Percentiles rank a stretch among this genome's conserved stretches.
These are phyloP conservation scores for Metridium senile DNA, from an alignment of 92 coral and sea anemone genomes.

Conservation along the genomic window DNA sequence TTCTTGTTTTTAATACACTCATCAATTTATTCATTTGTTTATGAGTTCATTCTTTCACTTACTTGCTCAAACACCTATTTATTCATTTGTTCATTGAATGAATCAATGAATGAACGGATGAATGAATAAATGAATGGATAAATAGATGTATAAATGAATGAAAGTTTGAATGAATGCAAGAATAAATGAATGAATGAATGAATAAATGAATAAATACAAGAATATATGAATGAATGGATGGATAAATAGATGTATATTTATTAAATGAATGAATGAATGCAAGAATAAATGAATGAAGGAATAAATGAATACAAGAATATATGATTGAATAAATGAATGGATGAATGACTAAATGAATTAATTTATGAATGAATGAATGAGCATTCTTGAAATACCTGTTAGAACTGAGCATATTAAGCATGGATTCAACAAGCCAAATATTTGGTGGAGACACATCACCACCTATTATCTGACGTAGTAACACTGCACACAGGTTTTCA, in stretches of 20 bases:
- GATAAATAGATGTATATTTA: too few species aligned
- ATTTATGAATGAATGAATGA: too few species aligned
- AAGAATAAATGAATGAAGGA: too few species aligned
- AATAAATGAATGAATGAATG: not conserved
- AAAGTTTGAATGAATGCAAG: not conserved
- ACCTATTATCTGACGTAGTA: slow-evolving; percentile 88
- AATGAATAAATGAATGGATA: not conserved
- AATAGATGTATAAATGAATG: not conserved
- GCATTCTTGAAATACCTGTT: slow-evolving; percentile 86
- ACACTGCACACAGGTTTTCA: slow-evolving; percentile 93
- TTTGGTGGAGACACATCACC: slow-evolving; percentile 86
- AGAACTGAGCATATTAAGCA: slow-evolving; percentile 65
- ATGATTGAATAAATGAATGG: too few species aligned
- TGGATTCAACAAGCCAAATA: slow-evolving; percentile 87
- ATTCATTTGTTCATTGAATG: not conserved
- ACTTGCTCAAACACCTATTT: too few species aligned
- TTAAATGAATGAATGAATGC: too few species aligned
- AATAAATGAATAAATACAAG: not conserved
- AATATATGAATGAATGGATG: not conserved
- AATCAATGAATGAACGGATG: not conserved
- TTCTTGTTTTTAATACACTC: too few species aligned
- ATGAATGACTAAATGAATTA: too few species aligned
- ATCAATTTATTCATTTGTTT: too few species aligned
- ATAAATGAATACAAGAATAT: too few species aligned
- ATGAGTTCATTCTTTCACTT: too few species aligned